Base-by-base conservation (phyloP, 2,888 invertebrate species). In the Malthinus seriepunctatus region DNA sequence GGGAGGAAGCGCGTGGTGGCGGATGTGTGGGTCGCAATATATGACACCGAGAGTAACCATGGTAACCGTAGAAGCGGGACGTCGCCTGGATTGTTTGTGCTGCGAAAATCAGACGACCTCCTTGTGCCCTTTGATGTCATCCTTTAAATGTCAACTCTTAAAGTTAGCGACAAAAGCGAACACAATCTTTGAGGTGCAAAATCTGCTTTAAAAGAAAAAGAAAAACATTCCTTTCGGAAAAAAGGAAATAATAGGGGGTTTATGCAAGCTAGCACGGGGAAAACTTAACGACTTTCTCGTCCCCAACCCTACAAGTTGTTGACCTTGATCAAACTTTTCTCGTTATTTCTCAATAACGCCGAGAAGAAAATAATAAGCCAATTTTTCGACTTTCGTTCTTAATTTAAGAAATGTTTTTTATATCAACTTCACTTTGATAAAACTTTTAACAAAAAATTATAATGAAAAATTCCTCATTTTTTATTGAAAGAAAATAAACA, bases 11-110 rank as follows among this genome's bases (percentile, higher is more conserved):
- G 71, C 70, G 72, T 69, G 66, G 67, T 66, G 60, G 68, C 68
- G 64, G 64, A 68, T 67, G 71, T 71, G 71, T 71, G 68, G 68
- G 70, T 63, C 65, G 71, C 67, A 63, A 68, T 66, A 65, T 70
- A 67, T 70, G 71, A 70, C 71, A 71, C 65, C 68, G 69, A 67
- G 68, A 65, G 72, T 72, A 68, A 63, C 71, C 64, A 71, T 69
- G 64, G 69, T 35, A 59, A 69, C 69, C 60, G 56, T 59, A 51
- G 56, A 57, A 65, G 62, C 64, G 66, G 63, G 67, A 66, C 56
- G 69, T 68, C 69, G 66, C 63, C 63, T 68, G 63, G 63, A 66
- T 67, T 68, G 67, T 68, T 66, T 69, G 66, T 67, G 66, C 62
- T 63, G 60, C 63, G 60, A 62, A 60, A 60, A 60, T 62, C 63